phyloP scores from a whole-genome alignment of 2,113 vertebrate species.

The Brachyistius frenatus region DNA sequence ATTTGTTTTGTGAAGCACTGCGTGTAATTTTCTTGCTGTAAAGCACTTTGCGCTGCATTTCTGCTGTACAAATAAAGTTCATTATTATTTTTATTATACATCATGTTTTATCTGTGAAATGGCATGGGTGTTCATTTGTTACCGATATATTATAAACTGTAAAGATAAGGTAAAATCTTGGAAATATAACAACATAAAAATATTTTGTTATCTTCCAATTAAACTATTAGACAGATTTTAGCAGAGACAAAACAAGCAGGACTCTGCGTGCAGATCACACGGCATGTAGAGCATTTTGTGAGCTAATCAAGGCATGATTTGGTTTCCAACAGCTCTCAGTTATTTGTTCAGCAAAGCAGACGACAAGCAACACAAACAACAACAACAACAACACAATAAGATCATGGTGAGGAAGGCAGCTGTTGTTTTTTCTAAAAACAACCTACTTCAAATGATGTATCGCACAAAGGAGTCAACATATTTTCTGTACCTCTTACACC shows the following conservation, averaged over 20 bases:
- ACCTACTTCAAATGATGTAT: constrained; percentile 18
- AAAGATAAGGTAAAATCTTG: too few relatives aligned
- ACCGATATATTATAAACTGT: too few relatives aligned
- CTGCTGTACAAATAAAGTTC: too few relatives aligned
- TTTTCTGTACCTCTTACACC: constrained; percentile 28
- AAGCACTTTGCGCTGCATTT: too few relatives aligned
- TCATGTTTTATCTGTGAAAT: too few relatives aligned
- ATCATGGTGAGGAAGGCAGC: constrained; percentile 23
- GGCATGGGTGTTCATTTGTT: too few relatives aligned
- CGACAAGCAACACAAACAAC: constrained; percentile 8
- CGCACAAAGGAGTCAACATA: not conserved
- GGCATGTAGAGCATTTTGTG: constrained; percentile 35
- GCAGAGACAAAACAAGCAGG: not conserved
- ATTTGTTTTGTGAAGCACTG: too few relatives aligned
- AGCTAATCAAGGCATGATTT: constrained; percentile 56
- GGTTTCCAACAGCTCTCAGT: constrained; percentile 50
- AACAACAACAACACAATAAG: constrained; percentile 22
- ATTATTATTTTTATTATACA: too few relatives aligned
- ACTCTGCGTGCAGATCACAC: constrained; percentile 10
- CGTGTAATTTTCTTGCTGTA: too few relatives aligned
- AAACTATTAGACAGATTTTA: constrained; percentile 2
- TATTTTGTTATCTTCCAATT: not conserved
- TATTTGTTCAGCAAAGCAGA: constrained; percentile 57
- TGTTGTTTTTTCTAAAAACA: constrained; percentile 21
- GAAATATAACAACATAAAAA: too few relatives aligned